Base-by-base conservation (phyloP, 1,140 invertebrate genomes). In the Arctopsyche grandis region DNA sequence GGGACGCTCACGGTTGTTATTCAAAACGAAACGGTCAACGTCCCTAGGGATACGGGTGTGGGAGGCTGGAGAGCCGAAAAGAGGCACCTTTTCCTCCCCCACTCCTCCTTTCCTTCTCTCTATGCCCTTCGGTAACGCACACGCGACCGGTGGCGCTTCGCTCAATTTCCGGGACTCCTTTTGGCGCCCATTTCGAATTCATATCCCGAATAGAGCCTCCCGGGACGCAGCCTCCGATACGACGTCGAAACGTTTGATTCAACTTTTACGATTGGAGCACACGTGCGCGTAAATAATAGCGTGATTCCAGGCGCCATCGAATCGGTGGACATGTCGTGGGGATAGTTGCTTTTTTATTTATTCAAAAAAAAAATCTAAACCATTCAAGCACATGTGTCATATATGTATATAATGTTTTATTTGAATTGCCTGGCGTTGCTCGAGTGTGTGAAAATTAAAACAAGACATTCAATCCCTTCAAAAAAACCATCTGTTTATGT, bases 141-240 rank as follows among this genome's bases (percentile, higher is more conserved):
- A 38, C 29, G 29, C 29, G 29, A 38, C 29, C 29, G 29, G 7
- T 38, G 29, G 29, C 29, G 29, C 29, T 63, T 21, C 38, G 80
- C 80, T 81, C 80, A 81, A 81, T 81, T 81, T 81, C 80, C 80
- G 80, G 76, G 1, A 7, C 46, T 78, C 56, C 80, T 81, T 81
- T 80, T 75, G 60, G 71, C 26, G 66, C 66, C 5, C 75, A 81
- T 81, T 78, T 66, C 69, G 76, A 81, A 70, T 78, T 81, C 80
- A 81, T 81, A 78, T 78, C 69, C 79, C 52, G 43, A 76, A 76
- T 76, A 60, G 56, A 24, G 12, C 63, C 16, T 63, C 63, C 76
- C 58, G 12, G 60, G 75, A 77, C 29, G 29, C 29, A 4, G 29
- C 29, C 29, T 38, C 29, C 29, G 29, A 38, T 38, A 77, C 75